Evolutionary conservation across 2,888 invertebrate genomes (phyloP).

Genomic region (Phengaris alcon): DNA sequence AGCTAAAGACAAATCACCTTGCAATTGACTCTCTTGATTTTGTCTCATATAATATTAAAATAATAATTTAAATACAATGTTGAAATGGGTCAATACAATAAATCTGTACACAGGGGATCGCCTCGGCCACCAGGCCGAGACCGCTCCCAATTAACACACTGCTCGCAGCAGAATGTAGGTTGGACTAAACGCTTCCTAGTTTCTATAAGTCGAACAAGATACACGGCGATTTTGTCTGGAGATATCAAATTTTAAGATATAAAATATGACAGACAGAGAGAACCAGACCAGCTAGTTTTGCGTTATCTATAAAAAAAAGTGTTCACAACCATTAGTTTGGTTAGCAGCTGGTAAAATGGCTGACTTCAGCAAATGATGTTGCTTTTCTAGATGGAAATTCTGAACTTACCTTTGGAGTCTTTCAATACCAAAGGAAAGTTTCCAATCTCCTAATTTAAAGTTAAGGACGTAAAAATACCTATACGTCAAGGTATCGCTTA

Average conservation of each 20-base stretch:
- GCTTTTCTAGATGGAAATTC: too few species aligned
- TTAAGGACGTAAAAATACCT: not conserved
- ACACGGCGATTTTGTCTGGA: slow-evolving; percentile 33
- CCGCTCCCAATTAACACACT: slow-evolving; percentile 39
- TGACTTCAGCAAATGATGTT: too few species aligned
- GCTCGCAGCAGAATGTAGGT: slow-evolving; percentile 39
- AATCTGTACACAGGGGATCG: slow-evolving; percentile 35
- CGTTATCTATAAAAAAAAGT: too few species aligned
- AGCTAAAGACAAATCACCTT: too few species aligned
- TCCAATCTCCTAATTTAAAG: not conserved
- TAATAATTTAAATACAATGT: slow-evolving; percentile 15
- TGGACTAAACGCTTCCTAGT: slow-evolving; percentile 40
- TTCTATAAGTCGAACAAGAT: slow-evolving; percentile 37
- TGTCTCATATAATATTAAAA: not conserved
- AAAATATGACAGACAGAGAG: not conserved
- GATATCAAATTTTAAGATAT: not conserved
- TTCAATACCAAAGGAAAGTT: not conserved
- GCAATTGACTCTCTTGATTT: not conserved
- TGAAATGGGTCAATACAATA: slow-evolving; percentile 34
- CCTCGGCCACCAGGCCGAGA: slow-evolving; percentile 35
- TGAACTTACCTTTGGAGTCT: not conserved
- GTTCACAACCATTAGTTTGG: too few species aligned
- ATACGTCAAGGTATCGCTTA: slow-evolving; percentile 35
- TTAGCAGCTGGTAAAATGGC: too few species aligned
- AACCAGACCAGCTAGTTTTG: too few species aligned